A percentile compares a stretch with the other conserved stretches of the same genome.
Evolutionary conservation across 1,140 invertebrate genomes (phyloP).

Genomic region (Oedothorax gibbosus): DNA sequence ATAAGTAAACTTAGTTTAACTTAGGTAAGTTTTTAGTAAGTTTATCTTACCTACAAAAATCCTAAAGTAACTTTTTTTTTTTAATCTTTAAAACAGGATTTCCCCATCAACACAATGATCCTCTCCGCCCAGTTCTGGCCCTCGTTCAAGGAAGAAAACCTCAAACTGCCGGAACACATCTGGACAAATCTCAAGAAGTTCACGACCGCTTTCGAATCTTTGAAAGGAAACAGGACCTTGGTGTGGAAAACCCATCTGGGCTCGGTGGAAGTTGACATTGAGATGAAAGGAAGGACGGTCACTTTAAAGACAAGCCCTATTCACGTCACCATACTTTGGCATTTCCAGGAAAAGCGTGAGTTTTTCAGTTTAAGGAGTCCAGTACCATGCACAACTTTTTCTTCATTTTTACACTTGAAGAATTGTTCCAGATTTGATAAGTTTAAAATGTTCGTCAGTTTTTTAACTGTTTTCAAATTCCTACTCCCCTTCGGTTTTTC

Average conservation of each 20-base stretch:
- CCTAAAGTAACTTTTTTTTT: neutral
- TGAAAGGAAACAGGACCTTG: constrained; percentile 94
- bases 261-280: constrained; percentile 90
- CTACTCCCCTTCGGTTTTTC: too few relatives aligned
- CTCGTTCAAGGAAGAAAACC: constrained; percentile 91
- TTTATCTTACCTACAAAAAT: too few relatives aligned
- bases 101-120: constrained; percentile 79
- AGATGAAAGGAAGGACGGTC: constrained; percentile 84
- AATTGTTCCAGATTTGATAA: too few relatives aligned
- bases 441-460: too few relatives aligned
- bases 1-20: too few relatives aligned
- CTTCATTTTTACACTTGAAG: too few relatives aligned
- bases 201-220: constrained; percentile 89
- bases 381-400: too few relatives aligned
- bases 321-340: constrained; percentile 93
- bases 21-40: too few relatives aligned
- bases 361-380: too few relatives aligned
- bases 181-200: constrained; percentile 86
- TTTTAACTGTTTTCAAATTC: too few relatives aligned
- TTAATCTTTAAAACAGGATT: constrained; percentile 21
- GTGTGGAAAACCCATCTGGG: constrained; percentile 95
- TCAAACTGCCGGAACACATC: constrained; percentile 85
- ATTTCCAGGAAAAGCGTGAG: constrained; percentile 90
- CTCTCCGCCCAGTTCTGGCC: constrained; percentile 99
- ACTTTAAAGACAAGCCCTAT: constrained; percentile 90